A percentile compares a stretch with the other conserved stretches of the same genome.
Conservation (phyloP, 2,113 vertebrate species). For the Planiliza haematocheilus region DNA sequence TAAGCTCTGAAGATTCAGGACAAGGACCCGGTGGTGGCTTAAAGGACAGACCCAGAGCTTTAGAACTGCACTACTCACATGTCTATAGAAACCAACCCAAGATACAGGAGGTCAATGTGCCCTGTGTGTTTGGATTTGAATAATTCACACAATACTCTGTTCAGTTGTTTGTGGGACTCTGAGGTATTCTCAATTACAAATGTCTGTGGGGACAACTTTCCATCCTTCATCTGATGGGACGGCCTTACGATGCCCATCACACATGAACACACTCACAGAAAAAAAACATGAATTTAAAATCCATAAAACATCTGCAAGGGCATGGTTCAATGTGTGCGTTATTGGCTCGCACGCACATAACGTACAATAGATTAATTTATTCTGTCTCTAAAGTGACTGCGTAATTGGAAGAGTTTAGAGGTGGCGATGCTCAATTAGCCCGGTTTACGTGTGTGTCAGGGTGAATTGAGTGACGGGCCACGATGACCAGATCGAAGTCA, state of each 20-base stretch:
- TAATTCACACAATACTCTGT: no score
- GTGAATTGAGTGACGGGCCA: slow-evolving; percentile 49
- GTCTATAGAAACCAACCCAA: no score
- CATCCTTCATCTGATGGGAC: no score
- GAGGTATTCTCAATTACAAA: no score
- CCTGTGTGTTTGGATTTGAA: no score
- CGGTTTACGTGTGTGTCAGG: slow-evolving; percentile 30
- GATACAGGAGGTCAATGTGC: no score
- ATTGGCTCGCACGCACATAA: neutral
- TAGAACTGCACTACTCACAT: no score
- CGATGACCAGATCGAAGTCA: slow-evolving; percentile 41
- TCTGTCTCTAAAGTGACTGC: slow-evolving; percentile 15
- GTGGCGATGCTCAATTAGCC: slow-evolving; percentile 59
- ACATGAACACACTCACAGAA: neutral
- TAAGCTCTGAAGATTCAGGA: no score
- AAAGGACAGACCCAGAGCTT: no score
- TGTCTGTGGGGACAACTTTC: no score
- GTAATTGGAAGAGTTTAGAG: slow-evolving; percentile 56
- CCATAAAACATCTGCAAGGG: neutral
- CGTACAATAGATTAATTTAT: slow-evolving; percentile 25
- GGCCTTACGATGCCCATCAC: neutral
- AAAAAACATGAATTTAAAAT: neutral
- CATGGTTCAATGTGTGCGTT: neutral
- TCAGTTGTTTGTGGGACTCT: no score
- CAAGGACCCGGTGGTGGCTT: no score